Evolutionary conservation across 2,888 invertebrate species (phyloP), one percentile per base, ranked within the genome.

Genomic region (Nomada ferruginata): DNA sequence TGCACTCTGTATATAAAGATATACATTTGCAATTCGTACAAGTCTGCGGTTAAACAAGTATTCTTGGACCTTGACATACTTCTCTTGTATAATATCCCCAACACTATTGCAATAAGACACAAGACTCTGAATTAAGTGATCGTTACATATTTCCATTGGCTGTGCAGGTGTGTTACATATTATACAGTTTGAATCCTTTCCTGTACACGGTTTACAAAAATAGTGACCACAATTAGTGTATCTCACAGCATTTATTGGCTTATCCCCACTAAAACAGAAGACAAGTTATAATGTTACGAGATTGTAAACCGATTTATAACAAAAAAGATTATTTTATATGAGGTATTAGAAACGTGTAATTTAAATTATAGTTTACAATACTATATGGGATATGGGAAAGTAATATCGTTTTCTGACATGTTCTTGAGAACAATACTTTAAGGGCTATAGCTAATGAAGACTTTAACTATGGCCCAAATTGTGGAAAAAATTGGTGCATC

Each of bases 211-310:
- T 2, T 73, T 66, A 26, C 92, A 92, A 59, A 92, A 91, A 44
- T 90, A 87, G 53, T 92, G 92, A 7, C 83, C 88, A 26, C 92
- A 92, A 60, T 52, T 89, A 0, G 61, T 63, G 13, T 88, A 87
- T 59, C 87, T 86, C 10, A 82, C 69, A 23, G 91, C 87, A 52
- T 72, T 70, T 36, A 78, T 64, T 59, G 87, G 87, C 65, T 81
- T 82, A 42, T 23, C 76, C 42, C 72, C 76, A 69, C 83, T 88
- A 20, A 10, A 72, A 52, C 47, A 52, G 69, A 61, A 74, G 18
- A 60, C 26, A 61, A 23, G 57, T 10, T 15, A 59, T 2, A 47
- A 47, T 15, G 15, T 47, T 11, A 47, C 47, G 15, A 15, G 15
- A 47, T 10, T 47, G 3, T 15, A 47, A 47, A 47, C 10, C 13